Percentiles rank a stretch among this genome's conserved stretches.
These are phyloP conservation scores for Torymus tubicola DNA, from an alignment of 2,888 invertebrate genomes.

Conservation along the genomic window DNA sequence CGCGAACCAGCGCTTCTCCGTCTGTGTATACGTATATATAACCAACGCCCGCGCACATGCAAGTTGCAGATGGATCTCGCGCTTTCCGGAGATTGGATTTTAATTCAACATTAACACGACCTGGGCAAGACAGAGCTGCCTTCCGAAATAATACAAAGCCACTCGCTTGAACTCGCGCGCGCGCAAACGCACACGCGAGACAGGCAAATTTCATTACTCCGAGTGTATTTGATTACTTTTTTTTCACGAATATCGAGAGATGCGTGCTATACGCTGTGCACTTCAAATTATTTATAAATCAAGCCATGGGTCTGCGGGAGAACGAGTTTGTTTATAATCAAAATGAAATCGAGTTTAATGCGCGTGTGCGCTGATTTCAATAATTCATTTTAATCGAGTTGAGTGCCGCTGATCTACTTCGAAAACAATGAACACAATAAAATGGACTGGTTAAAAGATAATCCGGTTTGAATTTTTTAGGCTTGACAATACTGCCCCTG, in stretches of 20 bases:
- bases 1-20: neutral
- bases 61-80: conserved; percentile 31
- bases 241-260: neutral
- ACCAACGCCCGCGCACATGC: conserved; percentile 9
- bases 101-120: conserved; percentile 61
- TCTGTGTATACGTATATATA: neutral
- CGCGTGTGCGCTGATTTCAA: conserved; percentile 14
- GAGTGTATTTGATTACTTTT: conserved; percentile 25
- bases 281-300: conserved; percentile 22
- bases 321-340: conserved; percentile 21
- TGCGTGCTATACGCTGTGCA: too few relatives aligned
- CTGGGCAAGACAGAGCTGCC: conserved; percentile 26
- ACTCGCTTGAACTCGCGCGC: neutral
- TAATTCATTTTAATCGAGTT: conserved; percentile 48
- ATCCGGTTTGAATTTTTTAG: conserved; percentile 1
- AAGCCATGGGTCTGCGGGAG: neutral
- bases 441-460: neutral
- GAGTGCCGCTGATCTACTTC: conserved; percentile 40
- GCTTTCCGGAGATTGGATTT: conserved; percentile 60
- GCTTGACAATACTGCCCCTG: neutral
- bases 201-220: conserved; percentile 40
- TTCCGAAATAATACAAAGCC: neutral
- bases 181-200: conserved; percentile 10
- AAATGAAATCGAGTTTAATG: conserved; percentile 34
- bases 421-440: conserved; percentile 8